Conservation (phyloP, 2,888 invertebrate genomes). For the Adelognathus sp. region DNA sequence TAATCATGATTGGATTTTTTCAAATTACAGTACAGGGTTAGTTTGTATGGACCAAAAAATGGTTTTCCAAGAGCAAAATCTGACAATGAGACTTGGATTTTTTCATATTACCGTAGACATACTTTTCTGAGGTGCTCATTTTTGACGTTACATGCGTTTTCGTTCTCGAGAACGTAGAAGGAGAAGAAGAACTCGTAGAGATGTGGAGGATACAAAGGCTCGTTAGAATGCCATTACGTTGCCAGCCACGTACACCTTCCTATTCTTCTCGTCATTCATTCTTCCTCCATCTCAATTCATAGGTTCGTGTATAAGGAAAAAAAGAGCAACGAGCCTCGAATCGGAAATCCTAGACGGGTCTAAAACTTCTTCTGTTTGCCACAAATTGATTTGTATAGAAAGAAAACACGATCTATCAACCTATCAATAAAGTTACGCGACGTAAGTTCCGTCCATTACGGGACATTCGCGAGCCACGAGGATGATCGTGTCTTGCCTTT, state of each 20-base stretch:
- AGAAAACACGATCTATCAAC: constrained; percentile 29
- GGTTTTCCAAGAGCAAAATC: too few species aligned
- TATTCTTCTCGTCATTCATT: constrained; percentile 11
- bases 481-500: constrained; percentile 28
- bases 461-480: background rate
- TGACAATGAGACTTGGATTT: too few species aligned
- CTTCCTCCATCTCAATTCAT: constrained; percentile 28
- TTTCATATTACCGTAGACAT: too few species aligned
- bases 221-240: constrained; percentile 66
- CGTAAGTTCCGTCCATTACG: constrained; percentile 29
- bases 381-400: background rate
- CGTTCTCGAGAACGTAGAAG: background rate
- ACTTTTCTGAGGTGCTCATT: too few species aligned
- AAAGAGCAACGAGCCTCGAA: background rate
- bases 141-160: background rate
- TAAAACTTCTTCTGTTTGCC: background rate
- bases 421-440: constrained; percentile 41
- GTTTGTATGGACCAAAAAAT: too few species aligned
- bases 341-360: background rate
- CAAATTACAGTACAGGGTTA: too few species aligned
- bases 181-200: background rate
- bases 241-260: constrained; percentile 55
- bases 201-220: constrained; percentile 62
- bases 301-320: background rate
- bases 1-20: too few species aligned